Conservation (phyloP, 2,113 vertebrate genomes). For the human region DNA sequence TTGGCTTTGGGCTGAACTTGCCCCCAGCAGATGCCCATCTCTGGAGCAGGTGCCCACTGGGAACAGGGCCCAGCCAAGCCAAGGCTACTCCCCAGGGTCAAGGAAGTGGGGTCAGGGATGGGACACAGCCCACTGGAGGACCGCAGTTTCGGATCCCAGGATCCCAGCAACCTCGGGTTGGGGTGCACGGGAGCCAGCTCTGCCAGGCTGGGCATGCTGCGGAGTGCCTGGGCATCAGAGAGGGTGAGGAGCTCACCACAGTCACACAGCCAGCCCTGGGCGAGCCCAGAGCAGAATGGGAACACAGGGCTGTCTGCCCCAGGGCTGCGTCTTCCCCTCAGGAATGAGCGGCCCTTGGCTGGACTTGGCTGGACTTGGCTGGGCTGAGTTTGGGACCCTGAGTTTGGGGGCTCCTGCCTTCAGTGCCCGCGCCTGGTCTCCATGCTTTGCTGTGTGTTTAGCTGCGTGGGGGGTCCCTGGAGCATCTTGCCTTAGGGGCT, state of each 20-base stretch:
- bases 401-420: neutral
- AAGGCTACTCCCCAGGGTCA: neutral
- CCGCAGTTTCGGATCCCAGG: neutral
- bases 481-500: neutral
- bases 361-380: too few relatives aligned
- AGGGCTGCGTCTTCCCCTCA: too few relatives aligned
- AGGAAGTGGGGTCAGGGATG: neutral
- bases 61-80: neutral
- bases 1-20: neutral
- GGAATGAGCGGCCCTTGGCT: too few relatives aligned
- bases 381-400: neutral
- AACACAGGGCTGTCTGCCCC: neutral
- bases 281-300: neutral
- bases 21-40: too few relatives aligned
- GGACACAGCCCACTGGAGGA: rapidly evolving
- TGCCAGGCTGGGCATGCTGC: neutral
- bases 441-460: too few relatives aligned
- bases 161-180: too few relatives aligned
- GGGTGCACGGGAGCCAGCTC: too few relatives aligned
- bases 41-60: neutral
- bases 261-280: neutral
- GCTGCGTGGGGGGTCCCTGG: neutral
- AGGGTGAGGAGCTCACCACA: too few relatives aligned
- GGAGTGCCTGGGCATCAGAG: neutral
- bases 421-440: neutral